Base-by-base conservation (phyloP, 1,140 invertebrate genomes). In the Gryon sp. region DNA sequence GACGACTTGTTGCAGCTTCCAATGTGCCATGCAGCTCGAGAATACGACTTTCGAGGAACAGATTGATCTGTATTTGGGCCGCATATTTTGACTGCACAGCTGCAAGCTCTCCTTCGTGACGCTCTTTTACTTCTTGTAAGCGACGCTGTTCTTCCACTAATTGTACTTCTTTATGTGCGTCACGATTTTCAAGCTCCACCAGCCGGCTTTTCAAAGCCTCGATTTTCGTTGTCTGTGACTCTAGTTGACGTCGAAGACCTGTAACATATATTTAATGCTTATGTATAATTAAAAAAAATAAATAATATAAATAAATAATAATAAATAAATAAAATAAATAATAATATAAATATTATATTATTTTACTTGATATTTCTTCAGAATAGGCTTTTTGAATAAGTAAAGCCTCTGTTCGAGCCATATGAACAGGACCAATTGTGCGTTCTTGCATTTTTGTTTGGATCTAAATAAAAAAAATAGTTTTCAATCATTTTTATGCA, bases 81-180 rank as follows among this genome's bases (percentile, higher is more conserved):
- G 90, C 89, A 81, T 94, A 95, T 82, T 95, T 95, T 34, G 92
- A 93, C 78, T 93, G 93, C 1, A 94, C 88, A 2, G 93, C 91
- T 83, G 91, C 84, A 24, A 90, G 79, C 50, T 90, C 88, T 4
- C 87, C 86, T 50, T 89, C 89, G 74, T 90, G 86, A 63, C 89
- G 88, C 55, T 90, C 90, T 24, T 89, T 89, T 7, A 89, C 87
- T 45, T 87, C 85, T 34, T 88, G 86, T 16, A 90, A 66, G n/a
- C 87, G 80, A 8, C 89, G 87, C 79, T 89, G 87, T 62, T 90
- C 82, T 40, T 90, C 90, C 11, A 87, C 82, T 2, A 89, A 50
- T 20, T 88, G 87, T 2, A 83, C 78, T 41, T 91, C 90, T 20
- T 90, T 90, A 16, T 85, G 83, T 0, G 83, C 83, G 32, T 90